These are phyloP conservation scores for Epizoanthus rinbou DNA, from an alignment of 92 coral and sea anemone genomes.

Conservation along the genomic window DNA sequence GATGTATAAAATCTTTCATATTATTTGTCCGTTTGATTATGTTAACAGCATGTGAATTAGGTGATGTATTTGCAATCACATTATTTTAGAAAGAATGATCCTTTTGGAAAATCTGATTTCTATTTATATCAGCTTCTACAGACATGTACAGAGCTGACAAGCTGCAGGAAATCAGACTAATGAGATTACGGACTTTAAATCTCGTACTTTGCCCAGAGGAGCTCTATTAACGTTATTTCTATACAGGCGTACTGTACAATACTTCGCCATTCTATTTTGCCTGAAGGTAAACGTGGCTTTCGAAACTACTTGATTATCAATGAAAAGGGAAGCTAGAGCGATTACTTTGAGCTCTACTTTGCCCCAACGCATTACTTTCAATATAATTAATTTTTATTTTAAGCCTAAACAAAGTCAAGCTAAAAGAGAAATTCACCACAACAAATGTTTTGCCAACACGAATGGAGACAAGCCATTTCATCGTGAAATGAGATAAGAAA, in stretches of 20 bases:
- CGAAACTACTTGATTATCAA: conserved; percentile 6
- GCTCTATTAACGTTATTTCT: not conserved
- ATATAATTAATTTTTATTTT: not conserved
- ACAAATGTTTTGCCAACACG: conserved; percentile 5
- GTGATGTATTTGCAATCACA: no score
- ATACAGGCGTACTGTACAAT: not conserved
- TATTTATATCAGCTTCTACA: no score
- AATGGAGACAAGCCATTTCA: conserved; percentile 5
- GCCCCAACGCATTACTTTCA: not conserved
- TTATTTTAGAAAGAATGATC: no score
- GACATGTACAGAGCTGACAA: no score
- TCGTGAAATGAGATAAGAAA: conserved; percentile 1
- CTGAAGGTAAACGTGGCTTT: not conserved
- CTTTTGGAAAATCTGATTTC: no score
- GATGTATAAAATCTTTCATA: no score
- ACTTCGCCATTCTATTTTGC: not conserved
- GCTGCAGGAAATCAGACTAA: no score
- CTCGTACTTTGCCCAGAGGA: not conserved
- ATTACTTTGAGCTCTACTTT: conserved; percentile 3
- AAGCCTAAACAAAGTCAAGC: conserved; percentile 12
- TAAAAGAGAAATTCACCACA: conserved; percentile 1
- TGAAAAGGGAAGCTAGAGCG: not conserved
- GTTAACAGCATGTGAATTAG: no score
- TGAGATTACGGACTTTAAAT: not conserved
- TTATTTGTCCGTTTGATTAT: no score